Evolutionary conservation across 2,113 vertebrate species (phyloP), one percentile per base, ranked within the genome.

Genomic region (Arvicanthis niloticus): DNA sequence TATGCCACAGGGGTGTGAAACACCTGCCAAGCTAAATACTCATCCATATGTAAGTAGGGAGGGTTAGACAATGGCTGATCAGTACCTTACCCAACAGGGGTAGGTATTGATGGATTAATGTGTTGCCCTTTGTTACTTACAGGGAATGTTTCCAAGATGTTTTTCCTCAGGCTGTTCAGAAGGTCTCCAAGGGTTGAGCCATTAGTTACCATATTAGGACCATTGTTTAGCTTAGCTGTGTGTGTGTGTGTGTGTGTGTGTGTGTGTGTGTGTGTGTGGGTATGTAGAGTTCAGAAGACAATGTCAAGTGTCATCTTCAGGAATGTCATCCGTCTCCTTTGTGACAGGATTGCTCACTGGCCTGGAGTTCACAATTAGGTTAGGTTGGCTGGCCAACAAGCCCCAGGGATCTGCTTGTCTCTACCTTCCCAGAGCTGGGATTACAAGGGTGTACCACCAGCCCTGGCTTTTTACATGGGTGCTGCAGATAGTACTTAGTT

Each of bases 111-210:
- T 51, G 56, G n/a, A 13, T 68, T 88, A 91, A 45, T 72, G 37
- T 78, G 77, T 56, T 26, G 22, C 19, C n/a, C 37, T 93, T 91
- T 92, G 65, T 78, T 93, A 73, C 22, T 92, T 51, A 68, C 53
- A 62, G 42, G 68, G 37, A 40, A 37, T 19, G 3, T 15, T 97
- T 91, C 82, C 58, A 26, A 84, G 80, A 65, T 70, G 4, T 40
- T 48, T 72, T 89, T 95, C 72, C 53, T 60, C 67, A 91, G 67
- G 42, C 40, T 26, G 81, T 94, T 93, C 40, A 53, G 80, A 92
- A 21, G 2, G n/a, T 84, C 70, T 88, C n/a, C 3, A 85, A 60
- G 45, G 73, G 78, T 19, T 62, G 40, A 78, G 40, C 37, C 51
- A 67, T 53, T 60, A 51, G 78, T 82, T 77, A 87, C 34, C 37